Evolutionary conservation across 2,113 vertebrate species (phyloP), one percentile per base, ranked within the genome.

Genomic region (Pluvialis apricaria): DNA sequence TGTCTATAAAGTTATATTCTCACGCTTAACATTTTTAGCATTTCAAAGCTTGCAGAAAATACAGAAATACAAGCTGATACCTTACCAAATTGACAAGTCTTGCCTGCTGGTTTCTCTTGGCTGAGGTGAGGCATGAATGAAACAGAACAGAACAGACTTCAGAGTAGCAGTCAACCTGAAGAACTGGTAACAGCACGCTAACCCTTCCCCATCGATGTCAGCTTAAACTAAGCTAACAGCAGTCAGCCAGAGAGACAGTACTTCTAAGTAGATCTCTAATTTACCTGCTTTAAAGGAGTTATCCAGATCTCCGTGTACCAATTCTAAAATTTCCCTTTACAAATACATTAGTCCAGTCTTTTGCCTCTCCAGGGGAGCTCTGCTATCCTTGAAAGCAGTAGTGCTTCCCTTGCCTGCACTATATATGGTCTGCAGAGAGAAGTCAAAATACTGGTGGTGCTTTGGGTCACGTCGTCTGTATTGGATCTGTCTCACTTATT

Each of bases 41-140:
- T 65, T 36, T 32, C 58, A 73, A 95, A 94, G 5, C 29, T 78
- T 54, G 13, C 4, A 79, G 16, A 7, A 86, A 54, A 84, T 55
- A 51, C 17, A 86, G 60, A 83, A 86, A 49, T 42, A 73, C 4
- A 81, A 69, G 21, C 15, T 60, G 22, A 4, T 79, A 36, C 29
- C 76, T 94, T 83, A 90, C 54, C 88, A 69, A 47, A 80, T 22
- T 72, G 66, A 65, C 25, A 82, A 61, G 40, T 15, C 40, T 76
- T 73, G 31, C 15, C 49, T 83, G 44, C 47, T 34, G 29, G 28
- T 44, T 40, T 42, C 44, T 94, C 58, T 77, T 34, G 32, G 16
- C 19, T 82, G 18, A 34, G 34, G 14, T 1, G 0, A 44, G n/a
- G n/a, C 2, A 5, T 1, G 2, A 68, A 85, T 1, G 2, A 68